These are phyloP conservation scores for Yponomeuta plumbellus DNA, from an alignment of 2,888 invertebrate species.

Conservation along the genomic window DNA sequence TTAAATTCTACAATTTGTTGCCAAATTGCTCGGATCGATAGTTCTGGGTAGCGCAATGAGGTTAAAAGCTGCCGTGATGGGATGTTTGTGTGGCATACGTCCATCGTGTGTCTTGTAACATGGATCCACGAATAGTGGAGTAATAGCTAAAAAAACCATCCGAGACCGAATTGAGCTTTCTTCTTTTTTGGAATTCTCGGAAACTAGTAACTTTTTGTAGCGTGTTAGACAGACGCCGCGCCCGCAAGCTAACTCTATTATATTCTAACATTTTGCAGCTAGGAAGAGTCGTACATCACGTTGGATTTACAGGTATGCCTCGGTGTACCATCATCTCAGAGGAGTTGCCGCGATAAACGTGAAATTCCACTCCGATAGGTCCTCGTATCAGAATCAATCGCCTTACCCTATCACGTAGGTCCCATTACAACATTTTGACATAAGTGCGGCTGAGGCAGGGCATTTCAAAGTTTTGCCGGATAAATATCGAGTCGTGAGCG, in stretches of 20 bases:
- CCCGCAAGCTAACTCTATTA: not conserved
- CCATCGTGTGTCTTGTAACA: slow-evolving; percentile 15
- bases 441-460: slow-evolving; percentile 37
- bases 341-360: slow-evolving; percentile 12
- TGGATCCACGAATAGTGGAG: not conserved
- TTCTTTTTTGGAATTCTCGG: not conserved
- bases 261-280: not conserved
- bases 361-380: slow-evolving; percentile 23
- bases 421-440: slow-evolving; percentile 59
- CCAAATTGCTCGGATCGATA: not conserved
- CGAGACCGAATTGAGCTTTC: not conserved
- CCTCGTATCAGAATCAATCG: slow-evolving; percentile 31
- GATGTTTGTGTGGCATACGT: slow-evolving; percentile 48
- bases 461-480: slow-evolving; percentile 63
- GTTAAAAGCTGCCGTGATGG: slow-evolving; percentile 60
- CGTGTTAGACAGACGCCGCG: not conserved
- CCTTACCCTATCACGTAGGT: slow-evolving; percentile 49
- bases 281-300: not conserved
- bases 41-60: slow-evolving; percentile 28
- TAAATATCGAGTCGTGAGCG: slow-evolving; percentile 73
- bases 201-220: not conserved
- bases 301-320: not conserved
- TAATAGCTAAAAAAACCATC: not conserved
- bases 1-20: not conserved
- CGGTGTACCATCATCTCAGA: not conserved